Base-by-base conservation (phyloP, 2,797 vertebrate species). In the Neostethus bicornis region DNA sequence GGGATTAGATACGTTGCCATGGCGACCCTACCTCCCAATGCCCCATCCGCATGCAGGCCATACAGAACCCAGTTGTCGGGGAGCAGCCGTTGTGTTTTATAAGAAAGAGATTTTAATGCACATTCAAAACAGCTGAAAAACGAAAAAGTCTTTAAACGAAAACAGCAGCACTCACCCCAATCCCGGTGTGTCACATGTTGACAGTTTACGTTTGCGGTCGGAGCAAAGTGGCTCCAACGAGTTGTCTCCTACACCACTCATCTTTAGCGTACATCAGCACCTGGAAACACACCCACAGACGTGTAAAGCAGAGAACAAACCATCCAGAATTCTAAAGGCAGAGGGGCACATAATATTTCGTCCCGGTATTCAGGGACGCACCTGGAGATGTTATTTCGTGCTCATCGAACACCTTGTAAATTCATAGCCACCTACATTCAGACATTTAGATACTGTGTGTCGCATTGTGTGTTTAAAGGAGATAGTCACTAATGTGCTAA, bases 241-340 rank as follows among this genome's bases (percentile, higher is more conserved):
- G 83, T 93, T 96, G 81, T 98, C 96, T 90, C 95, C 94, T 81
- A 96, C 79, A 73, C 95, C 95, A 72, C 95, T 99, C 97, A 99
- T 99, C 73, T 87, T 96, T 89, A 92, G 78, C 85, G 87, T 64
- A 90, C 94, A 94, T 96, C 91, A 95, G 94, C 92, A 93, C 91
- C 97, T 98, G 85, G 56, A 88, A 80, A 31, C 26, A 59, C 28
- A 81, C 31, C 61, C 1, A 12, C 3, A 44, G 6, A 26, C 8
- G 56, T 7, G 46, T 8, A 25, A 5, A 25, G 25, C 25, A 28
- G 8, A 28, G 26, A 28, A 8, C 26, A n/a, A n/a, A n/a, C n/a
- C n/a, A n/a, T n/a, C n/a, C n/a, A n/a, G n/a, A n/a, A n/a, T n/a
- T n/a, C n/a, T n/a, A n/a, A n/a, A n/a, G n/a, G n/a, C n/a, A n/a